phyloP scores from a whole-genome alignment of 2,113 vertebrate genomes.

The Tragulus kanchil region DNA sequence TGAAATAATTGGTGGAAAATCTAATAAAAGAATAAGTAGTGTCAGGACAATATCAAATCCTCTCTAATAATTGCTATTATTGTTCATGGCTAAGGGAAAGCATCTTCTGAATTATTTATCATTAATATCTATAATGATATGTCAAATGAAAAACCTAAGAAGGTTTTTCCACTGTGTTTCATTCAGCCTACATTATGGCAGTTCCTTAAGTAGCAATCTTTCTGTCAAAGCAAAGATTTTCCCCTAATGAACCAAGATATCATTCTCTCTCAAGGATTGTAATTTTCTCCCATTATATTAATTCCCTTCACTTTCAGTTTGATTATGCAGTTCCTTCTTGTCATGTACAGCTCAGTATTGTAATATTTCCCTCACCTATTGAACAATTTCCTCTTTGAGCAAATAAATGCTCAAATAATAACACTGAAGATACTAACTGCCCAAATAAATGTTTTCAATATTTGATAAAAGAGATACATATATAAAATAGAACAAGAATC shows the following conservation, averaged over 20 bases:
- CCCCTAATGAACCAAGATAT: neutral
- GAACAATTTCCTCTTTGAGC: neutral
- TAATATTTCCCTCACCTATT: neutral
- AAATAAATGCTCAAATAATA: neutral
- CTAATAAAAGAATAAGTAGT: neutral
- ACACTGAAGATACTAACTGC: neutral
- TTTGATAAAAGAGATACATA: neutral
- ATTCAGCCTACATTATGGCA: neutral
- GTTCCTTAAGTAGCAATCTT: neutral
- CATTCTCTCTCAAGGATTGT: neutral
- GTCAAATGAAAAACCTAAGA: neutral
- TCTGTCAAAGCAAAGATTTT: constrained; percentile 11
- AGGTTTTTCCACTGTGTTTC: neutral
- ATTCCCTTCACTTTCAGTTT: neutral
- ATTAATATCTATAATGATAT: neutral
- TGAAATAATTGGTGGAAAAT: neutral
- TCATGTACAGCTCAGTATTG: neutral
- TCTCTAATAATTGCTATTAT: neutral
- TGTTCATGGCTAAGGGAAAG: neutral
- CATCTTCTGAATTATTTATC: neutral
- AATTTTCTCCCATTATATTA: neutral
- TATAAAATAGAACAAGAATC: neutral
- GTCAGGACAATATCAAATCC: neutral
- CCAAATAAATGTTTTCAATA: neutral
- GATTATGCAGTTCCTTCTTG: constrained; percentile 8